Base-by-base conservation (phyloP, 1,140 invertebrate genomes). In the Lordiphosa collinella region DNA sequence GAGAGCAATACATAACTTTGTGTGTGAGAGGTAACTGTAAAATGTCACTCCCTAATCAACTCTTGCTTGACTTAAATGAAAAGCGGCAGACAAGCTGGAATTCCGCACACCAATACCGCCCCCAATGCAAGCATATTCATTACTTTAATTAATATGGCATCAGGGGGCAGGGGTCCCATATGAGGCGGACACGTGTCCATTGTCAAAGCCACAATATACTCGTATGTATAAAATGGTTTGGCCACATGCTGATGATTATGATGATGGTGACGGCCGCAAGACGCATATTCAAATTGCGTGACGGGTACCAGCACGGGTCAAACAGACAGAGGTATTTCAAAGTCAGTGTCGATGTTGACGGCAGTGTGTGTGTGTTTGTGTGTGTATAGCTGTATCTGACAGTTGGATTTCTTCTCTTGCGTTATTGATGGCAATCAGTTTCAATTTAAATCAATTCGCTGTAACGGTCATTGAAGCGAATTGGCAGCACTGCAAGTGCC, bases 261-360 rank as follows among this genome's bases (percentile, higher is more conserved):
- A 32, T 35, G 29, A 32, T 25, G 46, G 29, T 48, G 74, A 68
- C 51, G 62, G 10, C 29, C 68, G 64, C 37, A 68, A 68, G 67
- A 72, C 38, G 54, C 51, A 58, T 54, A 79, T 67, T 73, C 68
- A 79, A 80, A 80, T 80, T 65, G 74, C 69, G 74, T 80, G 69
- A 65, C 64, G 44, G 13, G 40, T 4, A n/a, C 31, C 18, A 10
- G 10, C 13, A 3, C 12, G 53, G 56, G 55, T 47, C 51, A 53
- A 53, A 53, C 37, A 13, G 31, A 53, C 65, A 68, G 68, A 68
- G 64, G 65, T 69, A 69, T 68, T 68, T 68, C 56, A 69, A 50
- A 54, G 64, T 50, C 44, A 69, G 48, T 48, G 41, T 14, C 53
- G 38, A 40, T n/a, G 37, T 11, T 37, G 36, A 8, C 37, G 49